Conservation (phyloP, 2,113 vertebrate species). For the Nannospalax galili region DNA sequence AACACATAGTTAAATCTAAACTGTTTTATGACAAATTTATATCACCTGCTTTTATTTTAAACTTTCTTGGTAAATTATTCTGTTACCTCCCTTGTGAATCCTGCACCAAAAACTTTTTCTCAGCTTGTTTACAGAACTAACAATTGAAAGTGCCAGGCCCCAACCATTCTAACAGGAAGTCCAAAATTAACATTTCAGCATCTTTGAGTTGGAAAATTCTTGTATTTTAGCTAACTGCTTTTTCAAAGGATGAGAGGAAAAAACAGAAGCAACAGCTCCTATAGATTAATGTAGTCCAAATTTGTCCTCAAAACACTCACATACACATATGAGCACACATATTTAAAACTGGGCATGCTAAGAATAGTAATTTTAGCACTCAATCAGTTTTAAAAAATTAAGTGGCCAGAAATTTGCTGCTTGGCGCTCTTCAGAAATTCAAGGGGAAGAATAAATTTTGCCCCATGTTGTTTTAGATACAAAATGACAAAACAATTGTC, state of each 20-base stretch:
- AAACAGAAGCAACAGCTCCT: not conserved
- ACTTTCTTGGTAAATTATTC: not conserved
- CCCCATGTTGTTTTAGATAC: not conserved
- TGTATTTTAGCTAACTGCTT: not conserved
- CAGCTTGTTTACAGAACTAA: not conserved
- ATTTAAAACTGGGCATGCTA: too few species aligned
- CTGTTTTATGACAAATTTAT: not conserved
- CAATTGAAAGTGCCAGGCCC: not conserved
- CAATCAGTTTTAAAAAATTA: not conserved
- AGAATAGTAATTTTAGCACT: not conserved
- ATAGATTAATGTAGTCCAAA: not conserved
- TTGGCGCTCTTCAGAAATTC: not conserved
- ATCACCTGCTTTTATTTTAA: not conserved
- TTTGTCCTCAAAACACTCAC: not conserved
- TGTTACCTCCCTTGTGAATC: not conserved
- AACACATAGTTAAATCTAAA: not conserved
- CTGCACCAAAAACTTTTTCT: not conserved
- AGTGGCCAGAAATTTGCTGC: not conserved
- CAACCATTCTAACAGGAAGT: not conserved
- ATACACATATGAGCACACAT: too few species aligned
- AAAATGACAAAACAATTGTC: not conserved
- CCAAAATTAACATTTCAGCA: not conserved
- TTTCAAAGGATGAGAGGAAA: not conserved
- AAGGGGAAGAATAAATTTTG: not conserved
- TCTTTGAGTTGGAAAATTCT: not conserved